phyloP scores from a whole-genome alignment of 2,888 invertebrate species.

The Tethea ocularis region DNA sequence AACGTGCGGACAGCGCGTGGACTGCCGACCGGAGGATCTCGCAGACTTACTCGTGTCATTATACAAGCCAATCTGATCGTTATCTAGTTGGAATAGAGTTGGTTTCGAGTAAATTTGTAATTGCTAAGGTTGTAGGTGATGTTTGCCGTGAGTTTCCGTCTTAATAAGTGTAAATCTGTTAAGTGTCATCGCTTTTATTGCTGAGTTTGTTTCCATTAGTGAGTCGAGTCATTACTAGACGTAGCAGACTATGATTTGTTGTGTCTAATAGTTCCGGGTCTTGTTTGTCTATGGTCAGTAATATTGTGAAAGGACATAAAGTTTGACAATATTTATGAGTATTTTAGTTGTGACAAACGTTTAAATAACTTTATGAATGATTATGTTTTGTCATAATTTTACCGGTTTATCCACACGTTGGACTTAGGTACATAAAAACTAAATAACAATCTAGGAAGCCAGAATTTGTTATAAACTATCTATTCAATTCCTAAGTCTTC shows the following conservation, averaged over 20 bases:
- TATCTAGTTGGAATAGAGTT: conserved; percentile 43
- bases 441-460: neutral
- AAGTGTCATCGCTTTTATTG: conserved; percentile 49
- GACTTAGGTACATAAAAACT: neutral
- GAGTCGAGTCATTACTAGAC: conserved; percentile 30
- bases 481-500: no score
- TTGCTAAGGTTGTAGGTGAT: conserved; percentile 38
- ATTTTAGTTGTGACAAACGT: neutral
- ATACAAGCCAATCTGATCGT: conserved; percentile 49
- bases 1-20: conserved; percentile 81
- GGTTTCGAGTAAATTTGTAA: conserved; percentile 29
- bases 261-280: conserved; percentile 5
- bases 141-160: conserved; percentile 49
- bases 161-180: conserved; percentile 67
- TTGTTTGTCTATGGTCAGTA: neutral
- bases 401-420: neutral
- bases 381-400: neutral
- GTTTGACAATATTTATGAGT: neutral
- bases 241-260: conserved; percentile 1
- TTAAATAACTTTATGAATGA: neutral
- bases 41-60: conserved; percentile 54
- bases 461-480: no score
- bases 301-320: neutral
- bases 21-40: conserved; percentile 72
- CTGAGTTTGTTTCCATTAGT: conserved; percentile 44